Base-by-base conservation (phyloP, 2,797 vertebrate genomes). In the Rhincodon typus region DNA sequence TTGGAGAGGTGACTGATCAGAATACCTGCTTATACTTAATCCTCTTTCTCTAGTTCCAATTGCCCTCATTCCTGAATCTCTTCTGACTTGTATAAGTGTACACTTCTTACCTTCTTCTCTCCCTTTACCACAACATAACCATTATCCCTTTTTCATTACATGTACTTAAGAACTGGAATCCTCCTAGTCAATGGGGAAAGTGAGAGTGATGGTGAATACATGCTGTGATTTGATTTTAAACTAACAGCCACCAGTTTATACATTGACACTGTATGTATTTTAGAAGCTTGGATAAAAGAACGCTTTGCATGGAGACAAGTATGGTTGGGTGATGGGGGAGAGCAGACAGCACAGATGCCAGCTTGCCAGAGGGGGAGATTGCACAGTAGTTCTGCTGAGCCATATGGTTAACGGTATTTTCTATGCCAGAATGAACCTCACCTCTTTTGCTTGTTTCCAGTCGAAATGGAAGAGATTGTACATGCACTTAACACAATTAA, bases 401-500 rank as follows among this genome's bases (percentile, higher is more conserved):
- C 6, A 66, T 42, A 10, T 25, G 3, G 38, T 38, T 23, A 42
- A 25, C 62, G 42, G n/a, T 93, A 67, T 42, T 66, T 67, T 74
- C 30, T 0, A 34, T 34, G 13, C 74, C 10, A 94, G 42, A 50
- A 70, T 46, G 23, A 38, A 15, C 50, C 42, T 94, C 30, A 15
- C 42, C 13, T 21, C 4, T 94, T 72, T 74, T 19, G 46, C 53
- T 77, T 34, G 27, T 53, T 74, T 74, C 46, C 53, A 1, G 4
- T 77, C 94, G 21, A 95, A 77, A 46, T 34, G 30, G 30, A 17
- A 69, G 27, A 17, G 42, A 25, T 94, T 74, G 4, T 27, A 50
- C 74, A 74, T 67, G n/a, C 30, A 69, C 66, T n/a, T 88, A 12
- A 13, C 86, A 95, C 84, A 93, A 94, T 96, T 96, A 94, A 96